Percentiles rank a stretch among this genome's conserved stretches.
Evolutionary conservation across 2,888 invertebrate genomes (phyloP).

Genomic region (Tetheella fluctuosa): DNA sequence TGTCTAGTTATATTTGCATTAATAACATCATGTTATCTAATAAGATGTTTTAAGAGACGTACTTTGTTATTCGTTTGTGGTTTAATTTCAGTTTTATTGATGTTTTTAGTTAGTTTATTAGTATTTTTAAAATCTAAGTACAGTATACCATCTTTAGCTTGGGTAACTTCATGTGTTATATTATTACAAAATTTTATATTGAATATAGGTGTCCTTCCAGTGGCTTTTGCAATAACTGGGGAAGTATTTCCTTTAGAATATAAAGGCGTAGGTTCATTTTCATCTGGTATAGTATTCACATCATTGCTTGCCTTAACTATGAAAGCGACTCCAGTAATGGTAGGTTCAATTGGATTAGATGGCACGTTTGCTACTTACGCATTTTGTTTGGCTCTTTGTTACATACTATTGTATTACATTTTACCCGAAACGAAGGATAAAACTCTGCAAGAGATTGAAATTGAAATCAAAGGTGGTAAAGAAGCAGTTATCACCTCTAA

Average conservation of each 20-base stretch:
- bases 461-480: conserved; percentile 38
- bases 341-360: conserved; percentile 39
- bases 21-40: conserved; percentile 36
- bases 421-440: conserved; percentile 57
- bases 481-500: no score
- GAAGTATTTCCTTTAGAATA: conserved; percentile 56
- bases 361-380: conserved; percentile 48
- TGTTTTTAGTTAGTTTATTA: conserved; percentile 40
- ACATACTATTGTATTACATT: conserved; percentile 40
- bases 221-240: conserved; percentile 39
- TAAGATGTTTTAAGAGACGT: conserved; percentile 43
- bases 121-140: conserved; percentile 34
- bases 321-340: conserved; percentile 49
- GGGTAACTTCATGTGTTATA: conserved; percentile 43
- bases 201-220: conserved; percentile 44
- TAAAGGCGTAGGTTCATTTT: conserved; percentile 42
- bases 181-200: conserved; percentile 42
- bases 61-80: conserved; percentile 44
- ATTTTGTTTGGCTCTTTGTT: conserved; percentile 32
- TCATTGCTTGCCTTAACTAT: conserved; percentile 40
- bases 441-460: conserved; percentile 51
- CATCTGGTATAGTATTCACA: conserved; percentile 44
- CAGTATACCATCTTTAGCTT: conserved; percentile 23
- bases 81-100: conserved; percentile 32
- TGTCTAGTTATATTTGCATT: conserved; percentile 38